Evolutionary conservation across 2,113 vertebrate species (phyloP).

Genomic region (Callithrix jacchus): DNA sequence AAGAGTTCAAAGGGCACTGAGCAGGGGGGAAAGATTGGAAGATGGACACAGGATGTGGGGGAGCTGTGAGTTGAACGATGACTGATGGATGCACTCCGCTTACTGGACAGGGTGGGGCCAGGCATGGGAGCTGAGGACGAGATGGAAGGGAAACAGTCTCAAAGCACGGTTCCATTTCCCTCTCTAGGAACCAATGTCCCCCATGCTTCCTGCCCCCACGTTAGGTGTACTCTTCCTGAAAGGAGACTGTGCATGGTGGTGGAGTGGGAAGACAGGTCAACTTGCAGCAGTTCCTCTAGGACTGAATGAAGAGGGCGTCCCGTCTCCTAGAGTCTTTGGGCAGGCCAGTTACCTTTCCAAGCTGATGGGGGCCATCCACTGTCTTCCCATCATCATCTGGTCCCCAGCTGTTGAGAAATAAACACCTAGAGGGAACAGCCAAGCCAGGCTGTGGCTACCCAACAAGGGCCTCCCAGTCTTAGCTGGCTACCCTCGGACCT

Average conservation of each 20-base stretch:
- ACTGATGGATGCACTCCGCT: background rate
- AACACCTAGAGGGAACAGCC: background rate
- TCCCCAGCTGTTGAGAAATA: slow-evolving; percentile 91
- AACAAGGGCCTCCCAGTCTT: background rate
- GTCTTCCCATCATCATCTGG: slow-evolving; percentile 98
- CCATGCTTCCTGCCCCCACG: accelerated
- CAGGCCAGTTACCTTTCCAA: slow-evolving; percentile 90
- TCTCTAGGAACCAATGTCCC: background rate
- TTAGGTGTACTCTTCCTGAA: background rate
- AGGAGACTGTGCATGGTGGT: background rate
- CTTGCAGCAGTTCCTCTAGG: background rate
- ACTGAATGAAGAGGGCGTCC: background rate
- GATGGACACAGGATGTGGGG: background rate
- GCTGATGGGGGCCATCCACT: slow-evolving; percentile 96
- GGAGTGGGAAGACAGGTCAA: too few species aligned
- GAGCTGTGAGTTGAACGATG: background rate
- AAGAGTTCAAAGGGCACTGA: background rate
- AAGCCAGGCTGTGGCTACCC: background rate
- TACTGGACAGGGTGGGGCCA: background rate
- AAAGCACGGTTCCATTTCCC: background rate
- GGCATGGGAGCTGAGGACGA: background rate
- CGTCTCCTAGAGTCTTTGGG: too few species aligned
- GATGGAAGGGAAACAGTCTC: background rate
- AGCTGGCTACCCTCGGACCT: background rate
- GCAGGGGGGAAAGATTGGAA: background rate